Percentiles rank a stretch among this genome's conserved stretches.
Evolutionary conservation across 2,113 vertebrate species (phyloP).

Genomic region (Brachirus orientalis): DNA sequence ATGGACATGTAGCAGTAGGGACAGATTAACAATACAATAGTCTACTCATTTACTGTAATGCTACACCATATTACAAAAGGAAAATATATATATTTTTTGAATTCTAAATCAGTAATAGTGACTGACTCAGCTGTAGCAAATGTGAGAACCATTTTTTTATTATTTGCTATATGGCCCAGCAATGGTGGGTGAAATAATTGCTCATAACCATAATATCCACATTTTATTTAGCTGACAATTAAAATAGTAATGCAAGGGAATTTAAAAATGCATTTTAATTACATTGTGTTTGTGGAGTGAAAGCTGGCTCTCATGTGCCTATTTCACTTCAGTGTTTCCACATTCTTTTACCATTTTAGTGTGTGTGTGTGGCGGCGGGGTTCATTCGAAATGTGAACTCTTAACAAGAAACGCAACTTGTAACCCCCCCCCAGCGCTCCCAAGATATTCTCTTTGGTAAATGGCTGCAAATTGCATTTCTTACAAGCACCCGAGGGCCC

Average conservation of each 20-base stretch:
- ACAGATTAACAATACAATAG: conserved; percentile 17
- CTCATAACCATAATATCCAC: conserved; percentile 72
- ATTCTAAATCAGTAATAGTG: conserved; percentile 35
- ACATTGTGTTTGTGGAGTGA: conserved; percentile 46
- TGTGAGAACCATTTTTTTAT: conserved; percentile 48
- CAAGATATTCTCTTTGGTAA: conserved; percentile 58
- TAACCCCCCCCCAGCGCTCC: conserved; percentile 37
- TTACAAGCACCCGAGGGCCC: conserved; percentile 69
- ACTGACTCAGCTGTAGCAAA: conserved; percentile 41
- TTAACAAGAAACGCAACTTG: conserved; percentile 51
- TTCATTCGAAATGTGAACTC: conserved; percentile 49
- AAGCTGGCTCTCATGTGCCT: conserved; percentile 42
- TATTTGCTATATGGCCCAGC: conserved; percentile 53
- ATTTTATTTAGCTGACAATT: conserved; percentile 59
- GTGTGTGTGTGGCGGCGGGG: not conserved
- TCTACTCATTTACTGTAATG: not conserved
- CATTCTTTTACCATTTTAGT: conserved; percentile 30
- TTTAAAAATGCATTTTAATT: too few relatives aligned
- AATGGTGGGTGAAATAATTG: conserved; percentile 54
- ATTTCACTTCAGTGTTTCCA: conserved; percentile 39
- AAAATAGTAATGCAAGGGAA: conserved; percentile 56
- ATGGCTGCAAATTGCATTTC: conserved; percentile 71
- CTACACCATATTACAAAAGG: conserved; percentile 9
- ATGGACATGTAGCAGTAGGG: conserved; percentile 26
- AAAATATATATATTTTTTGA: conserved; percentile 26